Evolutionary conservation across 2,113 vertebrate species (phyloP).

Genomic region (Mustela lutreola): DNA sequence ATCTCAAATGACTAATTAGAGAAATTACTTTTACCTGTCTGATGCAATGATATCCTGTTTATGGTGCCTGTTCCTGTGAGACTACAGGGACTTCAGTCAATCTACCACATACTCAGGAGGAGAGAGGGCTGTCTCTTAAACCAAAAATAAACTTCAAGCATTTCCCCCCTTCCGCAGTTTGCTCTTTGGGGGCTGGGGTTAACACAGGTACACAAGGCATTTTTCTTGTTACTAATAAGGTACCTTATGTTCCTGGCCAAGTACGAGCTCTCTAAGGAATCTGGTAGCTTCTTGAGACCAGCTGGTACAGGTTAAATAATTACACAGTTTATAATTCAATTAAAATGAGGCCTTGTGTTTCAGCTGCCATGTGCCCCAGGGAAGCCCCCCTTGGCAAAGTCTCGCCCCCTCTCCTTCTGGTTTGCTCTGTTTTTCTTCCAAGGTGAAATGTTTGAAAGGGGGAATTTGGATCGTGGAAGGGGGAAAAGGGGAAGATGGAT

Average conservation of each 20-base stretch:
- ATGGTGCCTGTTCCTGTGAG: not conserved
- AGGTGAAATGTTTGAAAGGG: constrained; percentile 64
- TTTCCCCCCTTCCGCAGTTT: not conserved
- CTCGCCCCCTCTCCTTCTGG: not conserved
- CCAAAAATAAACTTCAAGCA: not conserved
- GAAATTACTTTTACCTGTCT: constrained; percentile 76
- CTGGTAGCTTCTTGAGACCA: constrained; percentile 84
- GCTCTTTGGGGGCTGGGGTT: constrained; percentile 47
- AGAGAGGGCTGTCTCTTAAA: not conserved
- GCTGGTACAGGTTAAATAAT: constrained; percentile 86
- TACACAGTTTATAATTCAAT: constrained; percentile 87
- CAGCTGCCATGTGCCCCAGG: constrained; percentile 69
- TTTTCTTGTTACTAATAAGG: constrained; percentile 69
- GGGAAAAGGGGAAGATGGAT: constrained; percentile 5
- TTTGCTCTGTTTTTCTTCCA: constrained; percentile 56
- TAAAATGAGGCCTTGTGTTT: constrained; percentile 81
- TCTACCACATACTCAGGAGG: not conserved
- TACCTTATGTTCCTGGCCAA: constrained; percentile 73
- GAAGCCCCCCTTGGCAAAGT: constrained; percentile 61
- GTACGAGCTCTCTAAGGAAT: constrained; percentile 82
- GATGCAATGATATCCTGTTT: constrained; percentile 69
- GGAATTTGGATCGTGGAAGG: not conserved
- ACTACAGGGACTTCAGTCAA: constrained; percentile 12
- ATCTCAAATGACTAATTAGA: constrained; percentile 76
- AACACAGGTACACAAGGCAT: constrained; percentile 65